Percentiles rank a stretch among this genome's conserved stretches.
phyloP scores from a whole-genome alignment of 2,113 vertebrate species.

The Calonectris borealis region DNA sequence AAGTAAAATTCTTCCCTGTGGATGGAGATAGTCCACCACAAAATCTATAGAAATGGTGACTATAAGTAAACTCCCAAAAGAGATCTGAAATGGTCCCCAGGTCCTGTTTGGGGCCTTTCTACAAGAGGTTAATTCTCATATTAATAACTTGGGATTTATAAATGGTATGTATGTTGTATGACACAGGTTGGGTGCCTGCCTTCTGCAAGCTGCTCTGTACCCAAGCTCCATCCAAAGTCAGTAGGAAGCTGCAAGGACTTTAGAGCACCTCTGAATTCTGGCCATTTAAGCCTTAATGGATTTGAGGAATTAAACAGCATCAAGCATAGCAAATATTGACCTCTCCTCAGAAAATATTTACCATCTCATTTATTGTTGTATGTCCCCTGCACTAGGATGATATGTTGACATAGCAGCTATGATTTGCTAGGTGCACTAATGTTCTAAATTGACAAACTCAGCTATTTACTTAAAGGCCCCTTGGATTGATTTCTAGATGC shows the following conservation, averaged over 20 bases:
- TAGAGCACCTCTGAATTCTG: background rate
- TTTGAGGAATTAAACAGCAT: conserved; percentile 60
- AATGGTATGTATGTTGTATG: background rate
- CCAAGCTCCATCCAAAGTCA: background rate
- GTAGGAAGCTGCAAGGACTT: background rate
- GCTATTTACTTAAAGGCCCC: conserved; percentile 17
- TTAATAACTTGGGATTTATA: background rate
- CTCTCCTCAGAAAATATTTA: conserved; percentile 61
- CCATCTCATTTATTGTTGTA: conserved; percentile 44
- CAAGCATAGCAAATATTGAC: conserved; percentile 62
- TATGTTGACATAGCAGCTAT: conserved; percentile 40
- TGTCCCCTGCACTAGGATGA: background rate
- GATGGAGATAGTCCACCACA: background rate
- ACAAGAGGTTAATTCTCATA: background rate
- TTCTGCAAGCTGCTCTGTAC: background rate
- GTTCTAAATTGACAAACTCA: conserved; percentile 41
- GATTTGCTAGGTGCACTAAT: conserved; percentile 46
- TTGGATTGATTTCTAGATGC: conserved; percentile 20
- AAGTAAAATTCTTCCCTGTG: background rate
- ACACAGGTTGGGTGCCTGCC: background rate
- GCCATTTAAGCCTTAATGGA: conserved; percentile 27
- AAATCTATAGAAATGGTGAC: background rate
- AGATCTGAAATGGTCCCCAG: background rate
- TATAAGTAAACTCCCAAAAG: background rate
- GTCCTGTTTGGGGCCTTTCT: background rate